These are phyloP conservation scores for Tiliacea aurago DNA, from an alignment of 2,888 invertebrate genomes.

Conservation along the genomic window DNA sequence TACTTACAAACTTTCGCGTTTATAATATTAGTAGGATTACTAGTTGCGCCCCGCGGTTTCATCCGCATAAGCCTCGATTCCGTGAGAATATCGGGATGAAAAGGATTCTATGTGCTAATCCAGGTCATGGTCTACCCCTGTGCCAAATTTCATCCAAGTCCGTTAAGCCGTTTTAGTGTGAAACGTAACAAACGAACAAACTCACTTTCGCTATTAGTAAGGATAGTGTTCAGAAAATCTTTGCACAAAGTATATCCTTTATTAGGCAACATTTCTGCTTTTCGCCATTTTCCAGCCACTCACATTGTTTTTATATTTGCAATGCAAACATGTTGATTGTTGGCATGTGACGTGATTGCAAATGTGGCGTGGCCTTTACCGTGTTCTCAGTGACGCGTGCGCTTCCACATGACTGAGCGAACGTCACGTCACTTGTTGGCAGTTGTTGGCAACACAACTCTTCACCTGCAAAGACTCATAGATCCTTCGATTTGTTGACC, in stretches of 20 bases:
- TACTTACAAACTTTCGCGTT: too few species aligned
- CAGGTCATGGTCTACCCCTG: too few species aligned
- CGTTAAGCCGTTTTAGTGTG: too few species aligned
- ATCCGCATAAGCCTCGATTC: too few species aligned
- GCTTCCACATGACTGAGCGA: constrained; percentile 62
- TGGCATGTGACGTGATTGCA: constrained; percentile 31
- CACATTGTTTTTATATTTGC: background rate
- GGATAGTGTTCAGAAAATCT: background rate
- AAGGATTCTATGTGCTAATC: too few species aligned
- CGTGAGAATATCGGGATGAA: too few species aligned
- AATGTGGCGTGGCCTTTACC: constrained; percentile 49
- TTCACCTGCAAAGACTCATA: constrained; percentile 32
- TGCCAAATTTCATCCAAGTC: too few species aligned
- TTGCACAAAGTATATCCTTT: background rate
- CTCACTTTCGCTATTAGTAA: too few species aligned
- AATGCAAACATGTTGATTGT: constrained; percentile 1
- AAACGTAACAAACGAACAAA: background rate
- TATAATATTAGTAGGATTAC: too few species aligned
- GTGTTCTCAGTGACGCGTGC: constrained; percentile 51
- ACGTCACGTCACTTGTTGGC: constrained; percentile 65
- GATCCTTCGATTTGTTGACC: background rate
- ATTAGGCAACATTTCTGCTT: background rate
- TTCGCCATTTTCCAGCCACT: background rate
- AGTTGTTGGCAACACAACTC: constrained; percentile 58
- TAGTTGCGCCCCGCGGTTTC: too few species aligned